A percentile compares a stretch with the other conserved stretches of the same genome.
Evolutionary conservation across 2,888 invertebrate genomes (phyloP).

Genomic region (Xestia sexstrigata): DNA sequence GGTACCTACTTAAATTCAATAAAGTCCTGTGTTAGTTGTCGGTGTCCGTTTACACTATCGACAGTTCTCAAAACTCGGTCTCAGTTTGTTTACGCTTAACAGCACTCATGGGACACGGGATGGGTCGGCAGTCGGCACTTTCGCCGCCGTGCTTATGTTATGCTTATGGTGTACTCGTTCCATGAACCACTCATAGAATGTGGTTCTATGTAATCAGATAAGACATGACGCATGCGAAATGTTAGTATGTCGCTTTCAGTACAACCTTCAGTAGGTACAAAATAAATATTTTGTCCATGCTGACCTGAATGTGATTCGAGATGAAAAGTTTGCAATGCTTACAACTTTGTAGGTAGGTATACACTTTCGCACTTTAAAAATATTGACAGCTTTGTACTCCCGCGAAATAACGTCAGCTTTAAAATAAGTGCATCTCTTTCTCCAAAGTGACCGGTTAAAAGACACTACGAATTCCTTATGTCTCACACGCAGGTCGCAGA

Average conservation of each 20-base stretch:
- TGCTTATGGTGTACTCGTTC: conserved; percentile 46
- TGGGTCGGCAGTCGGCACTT: conserved; percentile 56
- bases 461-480: conserved; percentile 54
- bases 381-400: conserved; percentile 34
- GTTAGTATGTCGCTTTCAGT: conserved; percentile 18
- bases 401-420: conserved; percentile 22
- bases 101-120: conserved; percentile 64
- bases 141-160: conserved; percentile 47
- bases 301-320: not conserved
- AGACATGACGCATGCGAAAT: conserved; percentile 33
- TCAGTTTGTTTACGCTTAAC: conserved; percentile 72
- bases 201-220: conserved; percentile 46
- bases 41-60: conserved; percentile 70
- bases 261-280: not conserved
- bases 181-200: conserved; percentile 48
- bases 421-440: conserved; percentile 57
- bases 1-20: conserved; percentile 17
- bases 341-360: not conserved
- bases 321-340: not conserved
- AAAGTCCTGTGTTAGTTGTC: conserved; percentile 50
- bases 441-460: conserved; percentile 60
- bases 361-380: conserved; percentile 20
- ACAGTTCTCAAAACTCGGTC: conserved; percentile 71
- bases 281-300: not conserved
- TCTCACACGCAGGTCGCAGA: conserved; percentile 47